Evolutionary conservation across 2,888 invertebrate species (phyloP).

Genomic region (Dicranocentrus wangi): DNA sequence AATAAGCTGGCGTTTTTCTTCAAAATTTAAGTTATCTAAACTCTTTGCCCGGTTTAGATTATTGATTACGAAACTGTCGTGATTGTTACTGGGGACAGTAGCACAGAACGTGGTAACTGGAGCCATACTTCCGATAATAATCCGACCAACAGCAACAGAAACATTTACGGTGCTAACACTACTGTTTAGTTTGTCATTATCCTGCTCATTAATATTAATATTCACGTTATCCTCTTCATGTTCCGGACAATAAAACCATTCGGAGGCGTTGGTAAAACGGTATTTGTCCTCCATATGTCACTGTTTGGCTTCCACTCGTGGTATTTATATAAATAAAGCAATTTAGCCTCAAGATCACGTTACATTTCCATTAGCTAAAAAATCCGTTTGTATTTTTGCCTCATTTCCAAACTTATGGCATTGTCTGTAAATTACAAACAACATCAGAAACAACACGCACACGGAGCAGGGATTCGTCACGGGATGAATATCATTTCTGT

Average conservation of each 20-base stretch:
- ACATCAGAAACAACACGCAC: background rate
- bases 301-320: conserved; percentile 9
- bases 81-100: conserved; percentile 63
- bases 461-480: background rate
- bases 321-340: background rate
- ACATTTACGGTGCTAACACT: conserved; percentile 56
- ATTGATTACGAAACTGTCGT: conserved; percentile 64
- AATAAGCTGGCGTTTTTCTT: conserved; percentile 91
- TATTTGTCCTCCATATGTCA: conserved; percentile 65
- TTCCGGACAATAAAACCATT: conserved; percentile 69
- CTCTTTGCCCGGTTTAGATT: conserved; percentile 72
- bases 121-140: conserved; percentile 67
- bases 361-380: background rate
- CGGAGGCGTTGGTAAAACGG: conserved; percentile 68
- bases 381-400: background rate
- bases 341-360: background rate
- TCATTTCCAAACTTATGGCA: background rate
- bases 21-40: conserved; percentile 84
- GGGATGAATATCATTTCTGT: too few species aligned
- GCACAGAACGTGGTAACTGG: conserved; percentile 71
- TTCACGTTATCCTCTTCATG: conserved; percentile 61
- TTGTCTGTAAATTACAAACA: background rate
- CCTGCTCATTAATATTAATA: conserved; percentile 47
- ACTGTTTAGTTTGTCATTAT: conserved; percentile 30
- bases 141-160: conserved; percentile 59